Conservation (phyloP, 2,888 invertebrate genomes). For the Trachelus stipa region DNA sequence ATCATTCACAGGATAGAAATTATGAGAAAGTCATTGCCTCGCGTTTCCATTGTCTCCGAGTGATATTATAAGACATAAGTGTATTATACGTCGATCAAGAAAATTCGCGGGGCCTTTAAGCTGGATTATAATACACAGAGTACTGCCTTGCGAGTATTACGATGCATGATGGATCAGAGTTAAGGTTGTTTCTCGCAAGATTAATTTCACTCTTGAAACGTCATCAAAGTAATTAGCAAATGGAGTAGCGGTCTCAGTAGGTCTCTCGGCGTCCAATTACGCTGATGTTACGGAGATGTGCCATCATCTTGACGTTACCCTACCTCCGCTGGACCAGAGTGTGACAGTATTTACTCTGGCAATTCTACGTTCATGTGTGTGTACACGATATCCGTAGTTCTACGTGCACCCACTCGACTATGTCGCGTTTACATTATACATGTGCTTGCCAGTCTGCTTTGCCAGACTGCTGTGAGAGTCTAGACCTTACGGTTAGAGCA, state of each 20-base stretch:
- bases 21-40: neutral
- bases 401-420: neutral
- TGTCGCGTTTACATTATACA: neutral
- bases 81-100: neutral
- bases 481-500: neutral
- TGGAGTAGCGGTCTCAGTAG: slow-evolving; percentile 34
- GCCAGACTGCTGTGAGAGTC: neutral
- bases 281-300: slow-evolving; percentile 34
- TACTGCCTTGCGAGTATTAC: neutral
- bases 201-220: slow-evolving; percentile 41
- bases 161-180: neutral
- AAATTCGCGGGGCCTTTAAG: neutral
- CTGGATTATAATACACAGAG: neutral
- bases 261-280: slow-evolving; percentile 39
- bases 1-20: neutral
- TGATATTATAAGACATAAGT: neutral
- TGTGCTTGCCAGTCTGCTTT: neutral
- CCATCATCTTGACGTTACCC: slow-evolving; percentile 28
- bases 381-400: neutral
- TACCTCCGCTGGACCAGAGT: slow-evolving; percentile 12
- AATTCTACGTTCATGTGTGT: neutral
- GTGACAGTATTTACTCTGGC: neutral
- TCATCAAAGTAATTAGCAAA: slow-evolving; percentile 49
- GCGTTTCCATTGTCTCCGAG: neutral
- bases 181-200: slow-evolving; percentile 33